Percentiles rank a stretch among this genome's conserved stretches.
phyloP scores from a whole-genome alignment of 2,888 invertebrate species.

The Lasiommata megera region DNA sequence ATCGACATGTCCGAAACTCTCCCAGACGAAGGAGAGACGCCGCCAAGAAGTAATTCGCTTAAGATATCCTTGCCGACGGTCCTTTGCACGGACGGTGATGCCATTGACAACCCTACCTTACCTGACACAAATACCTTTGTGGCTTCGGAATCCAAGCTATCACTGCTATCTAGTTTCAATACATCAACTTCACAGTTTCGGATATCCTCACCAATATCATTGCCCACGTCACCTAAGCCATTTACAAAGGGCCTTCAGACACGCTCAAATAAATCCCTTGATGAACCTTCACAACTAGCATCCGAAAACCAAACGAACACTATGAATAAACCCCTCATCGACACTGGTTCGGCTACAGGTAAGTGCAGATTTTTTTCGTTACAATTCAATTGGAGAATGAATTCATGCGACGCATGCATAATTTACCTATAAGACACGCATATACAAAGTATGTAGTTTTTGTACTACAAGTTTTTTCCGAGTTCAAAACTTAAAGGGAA shows the following conservation, averaged over 20 bases:
- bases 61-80: conserved; percentile 66
- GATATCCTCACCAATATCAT: conserved; percentile 62
- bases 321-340: conserved; percentile 42
- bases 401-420: no score
- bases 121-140: conserved; percentile 44
- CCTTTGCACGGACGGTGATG: conserved; percentile 50
- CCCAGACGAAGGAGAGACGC: conserved; percentile 40
- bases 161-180: conserved; percentile 63
- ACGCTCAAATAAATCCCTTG: conserved; percentile 47
- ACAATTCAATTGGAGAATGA: no score
- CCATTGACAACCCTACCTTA: conserved; percentile 40
- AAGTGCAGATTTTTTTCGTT: conserved; percentile 42
- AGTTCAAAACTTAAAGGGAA: no score
- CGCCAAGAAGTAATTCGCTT: conserved; percentile 48
- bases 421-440: no score
- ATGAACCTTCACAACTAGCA: conserved; percentile 42
- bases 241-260: conserved; percentile 52
- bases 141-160: conserved; percentile 66
- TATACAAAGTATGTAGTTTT: no score
- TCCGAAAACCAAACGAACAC: conserved; percentile 29
- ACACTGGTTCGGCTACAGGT: conserved; percentile 70
- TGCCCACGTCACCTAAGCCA: conserved; percentile 62
- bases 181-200: conserved; percentile 66
- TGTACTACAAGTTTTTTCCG: no score
- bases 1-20: conserved; percentile 59